Conservation (phyloP, 2,888 invertebrate genomes). For the Cantharis rufa region DNA sequence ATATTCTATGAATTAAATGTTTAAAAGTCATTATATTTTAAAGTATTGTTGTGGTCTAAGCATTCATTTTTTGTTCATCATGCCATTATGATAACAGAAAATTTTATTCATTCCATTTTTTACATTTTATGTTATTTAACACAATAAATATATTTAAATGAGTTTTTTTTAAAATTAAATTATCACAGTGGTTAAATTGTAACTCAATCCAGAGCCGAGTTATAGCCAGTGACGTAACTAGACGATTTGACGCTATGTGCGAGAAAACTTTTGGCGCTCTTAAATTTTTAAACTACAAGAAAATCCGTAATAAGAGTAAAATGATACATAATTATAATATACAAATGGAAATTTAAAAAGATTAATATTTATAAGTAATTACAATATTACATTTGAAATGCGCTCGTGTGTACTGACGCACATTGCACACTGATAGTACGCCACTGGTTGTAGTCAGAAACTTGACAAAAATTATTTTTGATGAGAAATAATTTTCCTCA, state of each 20-base stretch:
- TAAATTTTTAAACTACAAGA: no score
- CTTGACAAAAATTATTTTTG: not conserved
- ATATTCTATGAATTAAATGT: not conserved
- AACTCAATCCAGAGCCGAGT: not conserved
- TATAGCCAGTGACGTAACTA: no score
- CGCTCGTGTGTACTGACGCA: no score
- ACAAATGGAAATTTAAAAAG: no score
- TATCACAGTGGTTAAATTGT: constrained; percentile 1
- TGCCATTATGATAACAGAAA: constrained; percentile 9
- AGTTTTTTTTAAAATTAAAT: not conserved
- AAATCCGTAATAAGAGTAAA: no score
- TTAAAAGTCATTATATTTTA: constrained; percentile 2
- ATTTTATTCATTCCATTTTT: constrained; percentile 31
- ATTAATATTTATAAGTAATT: no score
- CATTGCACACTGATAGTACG: no score
- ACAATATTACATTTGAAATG: no score
- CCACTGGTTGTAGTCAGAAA: no score
- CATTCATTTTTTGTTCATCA: constrained; percentile 17
- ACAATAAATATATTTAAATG: constrained; percentile 6
- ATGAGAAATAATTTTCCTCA: not conserved
- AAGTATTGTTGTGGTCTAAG: constrained; percentile 10
- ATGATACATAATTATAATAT: no score
- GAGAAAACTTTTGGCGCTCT: no score
- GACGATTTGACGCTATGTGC: no score
- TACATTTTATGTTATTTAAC: constrained; percentile 12